Base-by-base conservation (phyloP, 1,140 invertebrate species). In the Agrypnia vestita region DNA sequence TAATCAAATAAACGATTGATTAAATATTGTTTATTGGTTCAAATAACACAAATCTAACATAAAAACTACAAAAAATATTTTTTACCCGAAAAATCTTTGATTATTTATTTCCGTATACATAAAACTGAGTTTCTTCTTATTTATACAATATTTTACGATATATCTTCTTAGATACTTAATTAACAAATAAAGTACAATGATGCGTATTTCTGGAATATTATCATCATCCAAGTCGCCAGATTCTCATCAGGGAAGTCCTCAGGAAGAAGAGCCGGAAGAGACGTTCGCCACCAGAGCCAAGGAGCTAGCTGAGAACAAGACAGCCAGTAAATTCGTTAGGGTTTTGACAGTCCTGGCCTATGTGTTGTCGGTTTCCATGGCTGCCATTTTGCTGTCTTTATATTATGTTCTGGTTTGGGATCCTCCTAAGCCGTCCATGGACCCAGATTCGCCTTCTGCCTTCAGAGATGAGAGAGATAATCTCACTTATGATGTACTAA, bases 261-360 rank as follows among this genome's bases (percentile, higher is more conserved):
- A 49, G 49, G 77, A 64, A 15, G 82, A 83, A 11, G 82, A 80
- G 13, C 53, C 85, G 71, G 87, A 87, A 76, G 87, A 88, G 56
- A 81, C 84, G 35, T 84, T 84, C 44, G 78, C 86, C 12, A 64
- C 84, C 49, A 76, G 83, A 73, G 90, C 91, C 72, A 94, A 93
- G 84, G 93, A 94, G 69, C 86, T 93, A 46, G 94, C 94, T 85
- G 92, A 94, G 78, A 91, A 93, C 3, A 95, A 95, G 85, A 92
- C 93, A 69, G 92, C 94, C 79, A 94, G 95, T 86, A 97, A 96
- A 87, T 87, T 95, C 79, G 91, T 99, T 21, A 92, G 97, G 8
- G 94, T 99, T 53, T 89, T 98, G 78, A 99, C 97, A 0, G 97
- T 99, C 8, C 91, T 98, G 74, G 97, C 97, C 4, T 99, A 99